Evolutionary conservation across 2,797 vertebrate genomes (phyloP).

Genomic region (Liasis olivaceus): DNA sequence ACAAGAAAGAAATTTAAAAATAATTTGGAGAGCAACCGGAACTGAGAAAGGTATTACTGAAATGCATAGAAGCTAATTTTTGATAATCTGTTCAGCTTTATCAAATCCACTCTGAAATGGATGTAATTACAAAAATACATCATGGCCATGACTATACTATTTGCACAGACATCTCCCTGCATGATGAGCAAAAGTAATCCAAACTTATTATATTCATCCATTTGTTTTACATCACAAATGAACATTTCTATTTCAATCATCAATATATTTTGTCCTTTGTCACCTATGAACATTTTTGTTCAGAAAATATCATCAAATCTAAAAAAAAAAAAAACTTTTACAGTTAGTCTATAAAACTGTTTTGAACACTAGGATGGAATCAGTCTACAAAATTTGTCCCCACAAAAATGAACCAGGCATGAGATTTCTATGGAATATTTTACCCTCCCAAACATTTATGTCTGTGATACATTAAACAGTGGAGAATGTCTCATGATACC

Average conservation of each 20-base stretch:
- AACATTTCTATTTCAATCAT: not conserved
- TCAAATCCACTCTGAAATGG: not conserved
- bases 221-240: not conserved
- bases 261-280: not conserved
- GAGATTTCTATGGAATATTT: constrained; percentile 7
- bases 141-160: not conserved
- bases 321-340: not conserved
- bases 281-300: not conserved
- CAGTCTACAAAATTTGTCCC: constrained; percentile 10
- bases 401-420: not conserved
- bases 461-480: not conserved
- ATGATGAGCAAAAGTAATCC: not conserved
- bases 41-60: not conserved
- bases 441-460: not conserved
- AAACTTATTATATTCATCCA: not conserved
- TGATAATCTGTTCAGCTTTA: not conserved
- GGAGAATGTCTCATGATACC: not conserved
- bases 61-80: not conserved
- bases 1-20: not conserved
- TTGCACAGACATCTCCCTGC: not conserved
- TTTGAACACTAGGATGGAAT: constrained; percentile 3
- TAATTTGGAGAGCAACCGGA: not conserved
- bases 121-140: not conserved
- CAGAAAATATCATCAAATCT: not conserved
- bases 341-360: not conserved